Evolutionary conservation across 2,888 invertebrate genomes (phyloP), one percentile per base, ranked within the genome.

Genomic region (Steromphala cineraria): DNA sequence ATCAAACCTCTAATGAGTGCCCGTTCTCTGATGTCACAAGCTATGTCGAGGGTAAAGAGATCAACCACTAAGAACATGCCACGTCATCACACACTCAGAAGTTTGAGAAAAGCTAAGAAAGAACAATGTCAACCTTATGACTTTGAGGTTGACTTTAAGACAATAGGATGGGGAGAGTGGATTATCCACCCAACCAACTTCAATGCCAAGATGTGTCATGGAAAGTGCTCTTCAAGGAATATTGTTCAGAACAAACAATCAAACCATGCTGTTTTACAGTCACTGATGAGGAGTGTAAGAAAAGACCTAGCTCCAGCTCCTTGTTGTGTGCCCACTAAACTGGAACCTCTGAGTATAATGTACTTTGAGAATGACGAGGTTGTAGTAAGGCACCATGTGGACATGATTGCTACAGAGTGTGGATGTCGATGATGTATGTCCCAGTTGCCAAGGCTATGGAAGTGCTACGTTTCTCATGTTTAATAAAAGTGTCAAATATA

Each of bases 211-310:
- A 86, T 89, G 53, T 93, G 93, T 79, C 84, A 81, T 75, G 93
- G 93, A 5, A 84, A 86, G 21, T 93, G 93, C 80, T 88, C 91
- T 4, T 87, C 89, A 7, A 90, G 91, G n/a, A n/a, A n/a, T 0
- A 84, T 92, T 5, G 86, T 86, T n/a, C n/a, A n/a, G n/a, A n/a
- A 86, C 80, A 87, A 88, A 40, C 91, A 92, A 2, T 92, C 91
- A 7, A 93, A 93, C 83, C 93, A 93, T 84, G n/a, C n/a, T n/a
- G n/a, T n/a, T n/a, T n/a, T n/a, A n/a, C 92, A 92, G 85, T 89
- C 91, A 40, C 80, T 93, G 76, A 90, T 92, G 91, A 81, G 90
- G 56, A 83, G 89, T 81, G n/a, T n/a, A n/a, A n/a, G n/a, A n/a
- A n/a, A n/a, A n/a, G n/a, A n/a, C n/a, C n/a, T n/a, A n/a, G n/a